Evolutionary conservation across 2,888 invertebrate genomes (phyloP).

Genomic region (Campoplex capitator): DNA sequence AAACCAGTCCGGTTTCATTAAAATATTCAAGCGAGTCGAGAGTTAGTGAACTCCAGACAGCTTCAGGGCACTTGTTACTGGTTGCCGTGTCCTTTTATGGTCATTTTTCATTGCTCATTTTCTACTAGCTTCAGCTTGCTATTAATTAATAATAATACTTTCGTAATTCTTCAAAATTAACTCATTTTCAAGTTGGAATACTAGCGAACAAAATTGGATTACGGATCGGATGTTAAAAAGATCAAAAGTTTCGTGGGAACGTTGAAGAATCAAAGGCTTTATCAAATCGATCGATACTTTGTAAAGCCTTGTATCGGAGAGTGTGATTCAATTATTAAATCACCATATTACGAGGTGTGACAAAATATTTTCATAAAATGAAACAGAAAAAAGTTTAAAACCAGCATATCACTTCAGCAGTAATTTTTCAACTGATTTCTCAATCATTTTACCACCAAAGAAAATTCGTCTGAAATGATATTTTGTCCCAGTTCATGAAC

Average conservation of each 20-base stretch:
- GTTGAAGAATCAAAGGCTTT: background rate
- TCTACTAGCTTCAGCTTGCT: background rate
- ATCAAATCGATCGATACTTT: background rate
- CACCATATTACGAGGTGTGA: background rate
- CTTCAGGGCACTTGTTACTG: conserved; percentile 21
- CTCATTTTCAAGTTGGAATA: background rate
- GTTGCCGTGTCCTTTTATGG: background rate
- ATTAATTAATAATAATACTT: conserved; percentile 34
- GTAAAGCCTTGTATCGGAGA: background rate
- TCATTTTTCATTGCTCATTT: conserved; percentile 24
- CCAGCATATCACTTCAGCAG: background rate
- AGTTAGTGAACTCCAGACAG: conserved; percentile 28
- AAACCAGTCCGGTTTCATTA: conserved; percentile 42
- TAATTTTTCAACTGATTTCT: background rate
- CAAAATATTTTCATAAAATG: background rate
- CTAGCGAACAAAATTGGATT: background rate
- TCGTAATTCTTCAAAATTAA: conserved; percentile 23
- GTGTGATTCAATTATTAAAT: too few relatives aligned
- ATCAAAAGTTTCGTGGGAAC: background rate
- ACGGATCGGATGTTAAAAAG: background rate
- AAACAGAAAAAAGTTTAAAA: background rate
- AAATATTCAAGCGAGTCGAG: conserved; percentile 52
- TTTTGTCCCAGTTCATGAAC: too few relatives aligned
- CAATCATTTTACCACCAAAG: background rate
- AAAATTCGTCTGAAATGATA: background rate